These are phyloP conservation scores for Ferrisia virgata DNA, from an alignment of 2,888 invertebrate genomes.

Conservation along the genomic window DNA sequence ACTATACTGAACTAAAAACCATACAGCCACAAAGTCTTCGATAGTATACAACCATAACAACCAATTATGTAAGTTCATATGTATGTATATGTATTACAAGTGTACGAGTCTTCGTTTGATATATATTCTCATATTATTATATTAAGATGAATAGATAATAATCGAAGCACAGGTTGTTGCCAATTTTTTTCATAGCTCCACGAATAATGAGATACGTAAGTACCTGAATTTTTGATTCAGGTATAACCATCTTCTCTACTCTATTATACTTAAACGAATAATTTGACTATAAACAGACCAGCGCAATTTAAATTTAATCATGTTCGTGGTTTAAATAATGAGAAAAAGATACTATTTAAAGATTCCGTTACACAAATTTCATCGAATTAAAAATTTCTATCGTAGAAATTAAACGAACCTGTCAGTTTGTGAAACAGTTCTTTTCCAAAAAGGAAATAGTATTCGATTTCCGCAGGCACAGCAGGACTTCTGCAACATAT, in stretches of 20 bases:
- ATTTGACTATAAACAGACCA: neutral
- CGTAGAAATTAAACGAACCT: constrained; percentile 14
- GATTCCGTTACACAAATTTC: constrained; percentile 2
- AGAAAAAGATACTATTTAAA: neutral
- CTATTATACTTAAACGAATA: neutral
- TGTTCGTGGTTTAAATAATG: neutral
- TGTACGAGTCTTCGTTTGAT: too few relatives aligned
- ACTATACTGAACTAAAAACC: too few relatives aligned
- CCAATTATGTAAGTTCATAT: too few relatives aligned
- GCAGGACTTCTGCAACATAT: constrained; percentile 30
- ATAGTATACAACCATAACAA: too few relatives aligned
- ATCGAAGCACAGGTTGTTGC: too few relatives aligned
- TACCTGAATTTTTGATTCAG: neutral
- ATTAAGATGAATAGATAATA: neutral
- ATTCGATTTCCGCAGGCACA: constrained; percentile 39
- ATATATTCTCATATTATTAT: neutral
- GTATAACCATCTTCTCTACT: neutral
- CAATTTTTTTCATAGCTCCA: neutral
- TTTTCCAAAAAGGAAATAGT: constrained; percentile 27
- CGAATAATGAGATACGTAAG: neutral
- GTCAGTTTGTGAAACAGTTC: constrained; percentile 38
- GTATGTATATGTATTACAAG: neutral
- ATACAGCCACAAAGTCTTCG: too few relatives aligned
- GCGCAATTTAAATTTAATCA: constrained; percentile 21
- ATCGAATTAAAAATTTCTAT: neutral